Percentiles rank a stretch among this genome's conserved stretches.
Evolutionary conservation across 2,888 invertebrate species (phyloP).

Genomic region (Priocnemis perturbator): DNA sequence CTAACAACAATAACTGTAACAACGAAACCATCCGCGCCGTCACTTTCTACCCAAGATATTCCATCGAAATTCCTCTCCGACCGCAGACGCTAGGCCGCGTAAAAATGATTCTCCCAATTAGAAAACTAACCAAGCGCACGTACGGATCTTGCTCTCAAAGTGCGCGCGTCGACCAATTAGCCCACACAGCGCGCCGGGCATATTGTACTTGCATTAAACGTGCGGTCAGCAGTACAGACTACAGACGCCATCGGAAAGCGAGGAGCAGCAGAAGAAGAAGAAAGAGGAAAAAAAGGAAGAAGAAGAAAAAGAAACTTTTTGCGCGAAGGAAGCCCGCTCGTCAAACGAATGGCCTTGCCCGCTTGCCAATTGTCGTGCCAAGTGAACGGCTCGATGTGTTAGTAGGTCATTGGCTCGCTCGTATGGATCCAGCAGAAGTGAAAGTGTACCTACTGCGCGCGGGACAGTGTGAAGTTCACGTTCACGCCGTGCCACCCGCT

Average conservation of each 20-base stretch:
- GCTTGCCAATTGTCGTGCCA: conserved; percentile 16
- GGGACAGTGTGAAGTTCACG: conserved; percentile 71
- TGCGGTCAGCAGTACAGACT: too few relatives aligned
- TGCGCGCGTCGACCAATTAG: too few relatives aligned
- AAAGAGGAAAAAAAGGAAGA: background rate
- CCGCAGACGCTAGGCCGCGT: too few relatives aligned
- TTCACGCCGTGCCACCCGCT: conserved; percentile 62
- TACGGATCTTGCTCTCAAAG: too few relatives aligned
- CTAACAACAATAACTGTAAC: too few relatives aligned
- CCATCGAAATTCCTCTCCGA: too few relatives aligned
- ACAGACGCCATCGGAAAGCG: background rate
- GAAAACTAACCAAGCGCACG: too few relatives aligned
- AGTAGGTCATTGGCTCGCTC: conserved; percentile 73
- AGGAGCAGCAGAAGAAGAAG: background rate
- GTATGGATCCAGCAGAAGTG: conserved; percentile 67
- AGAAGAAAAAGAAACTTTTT: background rate
- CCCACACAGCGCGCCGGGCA: too few relatives aligned
- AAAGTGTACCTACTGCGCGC: conserved; percentile 68
- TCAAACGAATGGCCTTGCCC: conserved; percentile 51
- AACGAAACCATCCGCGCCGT: background rate
- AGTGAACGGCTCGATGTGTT: conserved; percentile 63
- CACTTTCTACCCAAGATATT: too few relatives aligned
- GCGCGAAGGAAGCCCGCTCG: background rate
- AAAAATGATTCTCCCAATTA: too few relatives aligned
- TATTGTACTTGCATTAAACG: too few relatives aligned